Percentiles rank a stretch among this genome's conserved stretches.
phyloP scores from a whole-genome alignment of 2,797 vertebrate species.

The Lutjanus campechanus region DNA sequence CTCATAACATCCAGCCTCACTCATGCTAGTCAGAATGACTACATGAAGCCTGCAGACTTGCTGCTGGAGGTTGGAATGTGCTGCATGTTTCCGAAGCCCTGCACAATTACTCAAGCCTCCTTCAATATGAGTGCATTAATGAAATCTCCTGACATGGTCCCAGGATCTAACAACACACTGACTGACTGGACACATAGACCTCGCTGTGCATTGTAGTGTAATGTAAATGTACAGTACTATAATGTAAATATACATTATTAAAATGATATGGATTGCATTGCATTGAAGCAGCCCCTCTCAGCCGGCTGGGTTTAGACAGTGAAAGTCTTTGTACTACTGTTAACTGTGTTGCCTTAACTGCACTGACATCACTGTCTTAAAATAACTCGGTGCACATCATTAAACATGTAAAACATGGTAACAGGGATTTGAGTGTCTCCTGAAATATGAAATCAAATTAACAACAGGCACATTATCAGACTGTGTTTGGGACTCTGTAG shows the following conservation, averaged over 20 bases:
- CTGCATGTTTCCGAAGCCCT: constrained; percentile 38
- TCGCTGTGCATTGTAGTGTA: background rate
- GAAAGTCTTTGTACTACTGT: background rate
- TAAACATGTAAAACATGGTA: constrained; percentile 53
- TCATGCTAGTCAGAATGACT: constrained; percentile 6
- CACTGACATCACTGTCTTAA: constrained; percentile 59
- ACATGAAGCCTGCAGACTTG: constrained; percentile 14
- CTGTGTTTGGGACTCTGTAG: background rate
- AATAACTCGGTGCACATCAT: constrained; percentile 55
- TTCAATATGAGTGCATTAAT: constrained; percentile 16
- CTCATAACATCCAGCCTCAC: background rate
- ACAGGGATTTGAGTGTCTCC: constrained; percentile 14
- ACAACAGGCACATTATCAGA: constrained; percentile 14
- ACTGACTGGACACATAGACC: background rate
- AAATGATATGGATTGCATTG: background rate
- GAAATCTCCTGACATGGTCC: constrained; percentile 12
- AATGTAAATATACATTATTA: background rate
- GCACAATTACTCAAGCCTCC: constrained; percentile 26
- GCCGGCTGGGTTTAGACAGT: background rate
- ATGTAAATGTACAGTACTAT: background rate
- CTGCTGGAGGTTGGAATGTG: constrained; percentile 12
- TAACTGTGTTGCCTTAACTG: constrained; percentile 12
- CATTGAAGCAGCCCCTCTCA: background rate
- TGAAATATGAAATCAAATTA: constrained; percentile 33
- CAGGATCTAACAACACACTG: background rate